Evolutionary conservation across 2,888 invertebrate genomes (phyloP).

Genomic region (Pristionchus mayeri): DNA sequence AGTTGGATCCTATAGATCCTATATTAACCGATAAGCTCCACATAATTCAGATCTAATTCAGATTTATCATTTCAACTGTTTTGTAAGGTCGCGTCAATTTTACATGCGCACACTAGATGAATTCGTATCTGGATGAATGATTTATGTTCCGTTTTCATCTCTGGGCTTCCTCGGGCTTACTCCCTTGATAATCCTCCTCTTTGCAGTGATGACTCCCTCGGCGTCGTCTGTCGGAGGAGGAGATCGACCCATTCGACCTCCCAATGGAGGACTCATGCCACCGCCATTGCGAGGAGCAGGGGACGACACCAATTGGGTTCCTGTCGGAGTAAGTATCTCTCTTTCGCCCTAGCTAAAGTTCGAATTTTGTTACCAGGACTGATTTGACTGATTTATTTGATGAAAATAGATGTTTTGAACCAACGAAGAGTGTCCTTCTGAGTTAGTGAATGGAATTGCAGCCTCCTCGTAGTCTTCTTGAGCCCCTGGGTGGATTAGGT

Average conservation of each 20-base stretch:
- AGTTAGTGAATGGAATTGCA: not conserved
- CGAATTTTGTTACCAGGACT: not conserved
- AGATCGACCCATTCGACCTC: slow-evolving; percentile 30
- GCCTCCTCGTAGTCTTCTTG: not conserved
- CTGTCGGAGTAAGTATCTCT: not conserved
- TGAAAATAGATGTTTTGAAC: not conserved
- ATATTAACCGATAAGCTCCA: too few relatives aligned
- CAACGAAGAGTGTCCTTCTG: too few relatives aligned
- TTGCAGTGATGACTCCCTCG: slow-evolving; percentile 39
- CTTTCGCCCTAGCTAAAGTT: not conserved
- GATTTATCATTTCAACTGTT: too few relatives aligned
- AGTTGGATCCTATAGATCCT: too few relatives aligned
- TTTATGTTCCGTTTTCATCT: not conserved
- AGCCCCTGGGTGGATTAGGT: not conserved
- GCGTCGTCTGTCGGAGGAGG: slow-evolving; percentile 38
- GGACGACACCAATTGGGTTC: not conserved
- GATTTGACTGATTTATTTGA: not conserved
- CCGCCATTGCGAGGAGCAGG: not conserved
- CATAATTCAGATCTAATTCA: too few relatives aligned
- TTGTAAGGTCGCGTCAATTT: not conserved
- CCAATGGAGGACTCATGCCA: slow-evolving; percentile 2
- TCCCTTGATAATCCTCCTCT: not conserved
- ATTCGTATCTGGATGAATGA: not conserved
- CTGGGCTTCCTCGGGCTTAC: not conserved
- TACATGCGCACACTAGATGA: not conserved